Evolutionary conservation across 2,113 vertebrate genomes (phyloP).

Genomic region (Atrichornis clamosus): DNA sequence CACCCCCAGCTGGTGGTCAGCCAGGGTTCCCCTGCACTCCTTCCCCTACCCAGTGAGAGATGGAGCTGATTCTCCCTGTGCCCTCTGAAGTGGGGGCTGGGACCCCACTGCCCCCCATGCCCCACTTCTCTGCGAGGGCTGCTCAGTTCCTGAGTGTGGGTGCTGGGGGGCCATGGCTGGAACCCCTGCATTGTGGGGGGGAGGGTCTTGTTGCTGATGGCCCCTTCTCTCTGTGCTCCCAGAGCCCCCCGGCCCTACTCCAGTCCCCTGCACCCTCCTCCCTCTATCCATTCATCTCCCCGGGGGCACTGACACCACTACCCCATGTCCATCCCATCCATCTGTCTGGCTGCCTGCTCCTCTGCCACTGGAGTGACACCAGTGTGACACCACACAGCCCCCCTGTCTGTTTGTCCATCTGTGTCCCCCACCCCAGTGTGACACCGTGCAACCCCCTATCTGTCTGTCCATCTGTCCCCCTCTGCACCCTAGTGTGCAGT

Average conservation of each 20-base stretch:
- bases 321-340: neutral
- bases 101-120: neutral
- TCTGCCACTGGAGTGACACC: neutral
- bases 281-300: neutral
- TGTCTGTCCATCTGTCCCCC: neutral
- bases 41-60: no score
- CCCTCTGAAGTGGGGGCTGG: no score
- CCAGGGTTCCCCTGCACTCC: neutral
- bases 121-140: neutral
- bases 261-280: neutral
- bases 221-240: neutral
- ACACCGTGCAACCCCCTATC: neutral
- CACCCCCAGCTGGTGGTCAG: neutral
- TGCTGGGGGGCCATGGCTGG: neutral
- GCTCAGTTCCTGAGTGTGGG: neutral
- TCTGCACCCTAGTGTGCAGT: neutral
- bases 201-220: neutral
- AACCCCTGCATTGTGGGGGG: neutral
- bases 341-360: neutral
- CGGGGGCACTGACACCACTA: neutral
- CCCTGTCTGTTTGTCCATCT: neutral
- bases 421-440: neutral
- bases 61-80: neutral
- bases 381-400: neutral
- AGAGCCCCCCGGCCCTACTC: neutral